phyloP scores from a whole-genome alignment of 2,797 vertebrate species.

The Peromyscus melanophrys region DNA sequence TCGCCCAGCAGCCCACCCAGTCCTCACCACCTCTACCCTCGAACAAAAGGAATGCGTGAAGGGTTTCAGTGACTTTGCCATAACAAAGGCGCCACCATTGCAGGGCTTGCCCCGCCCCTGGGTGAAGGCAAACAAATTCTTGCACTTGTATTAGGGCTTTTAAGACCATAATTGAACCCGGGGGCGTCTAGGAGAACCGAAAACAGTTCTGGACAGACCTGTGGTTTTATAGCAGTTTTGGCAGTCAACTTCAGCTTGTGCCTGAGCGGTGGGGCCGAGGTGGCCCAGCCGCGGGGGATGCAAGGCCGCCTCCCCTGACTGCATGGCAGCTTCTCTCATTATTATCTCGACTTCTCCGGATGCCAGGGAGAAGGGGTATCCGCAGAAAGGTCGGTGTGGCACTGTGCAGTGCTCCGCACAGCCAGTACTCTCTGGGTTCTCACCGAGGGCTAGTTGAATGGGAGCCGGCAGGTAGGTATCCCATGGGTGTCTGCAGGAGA shows the following conservation, averaged over 20 bases:
- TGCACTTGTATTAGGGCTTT: slow-evolving; percentile 95
- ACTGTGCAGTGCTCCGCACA: neutral
- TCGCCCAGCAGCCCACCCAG: slow-evolving; percentile 79
- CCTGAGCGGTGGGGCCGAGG: slow-evolving; percentile 90
- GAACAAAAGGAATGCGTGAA: slow-evolving; percentile 88
- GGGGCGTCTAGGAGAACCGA: slow-evolving; percentile 93
- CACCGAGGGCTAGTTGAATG: neutral
- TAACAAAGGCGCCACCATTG: slow-evolving; percentile 93
- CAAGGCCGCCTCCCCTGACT: slow-evolving; percentile 91
- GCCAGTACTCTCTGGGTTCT: neutral
- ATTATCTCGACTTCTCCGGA: slow-evolving; percentile 82
- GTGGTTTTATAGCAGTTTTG: slow-evolving; percentile 95
- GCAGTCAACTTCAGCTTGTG: slow-evolving; percentile 94
- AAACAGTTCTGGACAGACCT: slow-evolving; percentile 95
- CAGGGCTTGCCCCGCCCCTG: slow-evolving; percentile 94
- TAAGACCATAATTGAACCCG: slow-evolving; percentile 96
- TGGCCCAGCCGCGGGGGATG: slow-evolving; percentile 91
- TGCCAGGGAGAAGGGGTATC: slow-evolving; percentile 69
- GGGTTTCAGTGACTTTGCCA: slow-evolving; percentile 90
- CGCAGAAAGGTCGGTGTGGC: slow-evolving; percentile 82
- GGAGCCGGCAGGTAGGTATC: slow-evolving; percentile 49
- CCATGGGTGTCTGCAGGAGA: slow-evolving; percentile 80
- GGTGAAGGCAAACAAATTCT: slow-evolving; percentile 95
- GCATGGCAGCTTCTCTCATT: slow-evolving; percentile 77
- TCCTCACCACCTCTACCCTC: slow-evolving; percentile 76